Percentiles rank a stretch among this genome's conserved stretches.
Conservation (phyloP, 2,888 invertebrate genomes). For the Eupithecia subfuscata region DNA sequence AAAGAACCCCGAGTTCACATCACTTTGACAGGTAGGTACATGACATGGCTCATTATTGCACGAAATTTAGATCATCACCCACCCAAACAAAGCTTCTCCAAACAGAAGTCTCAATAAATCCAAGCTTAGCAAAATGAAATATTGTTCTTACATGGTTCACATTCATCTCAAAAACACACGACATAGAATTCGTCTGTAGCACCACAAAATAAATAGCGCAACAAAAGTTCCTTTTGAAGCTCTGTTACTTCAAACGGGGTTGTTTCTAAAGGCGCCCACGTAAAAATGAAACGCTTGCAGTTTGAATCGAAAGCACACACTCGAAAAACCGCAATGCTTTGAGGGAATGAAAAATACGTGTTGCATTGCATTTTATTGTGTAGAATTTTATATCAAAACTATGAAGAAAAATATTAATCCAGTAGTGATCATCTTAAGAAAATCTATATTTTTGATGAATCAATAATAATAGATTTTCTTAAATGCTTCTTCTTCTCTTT, state of each 20-base stretch:
- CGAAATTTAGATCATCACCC: neutral
- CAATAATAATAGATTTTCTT: no score
- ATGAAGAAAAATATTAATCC: neutral
- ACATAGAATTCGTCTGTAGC: neutral
- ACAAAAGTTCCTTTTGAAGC: constrained; percentile 9
- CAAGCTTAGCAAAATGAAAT: neutral
- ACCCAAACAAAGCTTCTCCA: neutral
- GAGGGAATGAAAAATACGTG: constrained; percentile 7
- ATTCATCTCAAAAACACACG: neutral
- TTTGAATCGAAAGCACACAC: constrained; percentile 26
- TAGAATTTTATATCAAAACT: neutral
- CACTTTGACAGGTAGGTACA: neutral
- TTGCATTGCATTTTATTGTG: constrained; percentile 5
- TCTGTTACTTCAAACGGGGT: neutral
- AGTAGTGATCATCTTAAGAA: neutral
- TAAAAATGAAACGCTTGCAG: constrained; percentile 21
- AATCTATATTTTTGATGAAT: neutral
- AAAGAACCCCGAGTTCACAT: neutral
- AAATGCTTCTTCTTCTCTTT: no score
- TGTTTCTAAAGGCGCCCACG: constrained; percentile 13
- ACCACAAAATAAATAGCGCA: constrained; percentile 8
- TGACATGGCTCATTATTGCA: neutral
- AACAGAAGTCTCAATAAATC: neutral
- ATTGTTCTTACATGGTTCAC: neutral
- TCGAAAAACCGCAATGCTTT: constrained; percentile 10